phyloP scores from a whole-genome alignment of 2,888 invertebrate genomes.

The Papilio protenor region DNA sequence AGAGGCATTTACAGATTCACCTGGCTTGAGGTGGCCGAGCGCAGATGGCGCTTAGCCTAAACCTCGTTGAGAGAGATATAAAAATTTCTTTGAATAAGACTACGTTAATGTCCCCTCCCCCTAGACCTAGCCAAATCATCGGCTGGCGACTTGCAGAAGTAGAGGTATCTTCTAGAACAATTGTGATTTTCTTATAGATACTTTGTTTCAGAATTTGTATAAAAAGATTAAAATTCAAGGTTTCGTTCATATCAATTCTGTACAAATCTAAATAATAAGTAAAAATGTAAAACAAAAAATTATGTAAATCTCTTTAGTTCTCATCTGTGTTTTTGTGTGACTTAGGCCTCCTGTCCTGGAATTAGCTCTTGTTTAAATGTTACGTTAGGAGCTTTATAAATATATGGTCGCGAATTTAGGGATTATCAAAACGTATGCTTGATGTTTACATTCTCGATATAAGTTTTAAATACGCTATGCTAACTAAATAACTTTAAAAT shows the following conservation, averaged over 20 bases:
- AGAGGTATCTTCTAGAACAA: too few relatives aligned
- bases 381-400: background rate
- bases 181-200: too few relatives aligned
- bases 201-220: background rate
- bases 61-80: too few relatives aligned
- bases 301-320: background rate
- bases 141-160: too few relatives aligned
- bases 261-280: background rate
- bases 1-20: too few relatives aligned
- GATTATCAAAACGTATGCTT: background rate
- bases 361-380: background rate
- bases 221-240: conserved; percentile 4
- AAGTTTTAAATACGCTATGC: too few relatives aligned
- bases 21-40: too few relatives aligned
- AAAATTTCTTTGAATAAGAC: too few relatives aligned
- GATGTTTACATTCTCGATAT: background rate
- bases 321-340: background rate
- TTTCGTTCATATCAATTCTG: background rate
- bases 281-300: background rate
- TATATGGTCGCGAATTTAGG: background rate
- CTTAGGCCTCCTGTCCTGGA: background rate
- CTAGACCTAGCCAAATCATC: too few relatives aligned
- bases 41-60: too few relatives aligned
- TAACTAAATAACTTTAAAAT: background rate
- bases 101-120: too few relatives aligned